Evolutionary conservation across 2,888 invertebrate species (phyloP), one percentile per base, ranked within the genome.

Genomic region (Linnaemya vulpina): DNA sequence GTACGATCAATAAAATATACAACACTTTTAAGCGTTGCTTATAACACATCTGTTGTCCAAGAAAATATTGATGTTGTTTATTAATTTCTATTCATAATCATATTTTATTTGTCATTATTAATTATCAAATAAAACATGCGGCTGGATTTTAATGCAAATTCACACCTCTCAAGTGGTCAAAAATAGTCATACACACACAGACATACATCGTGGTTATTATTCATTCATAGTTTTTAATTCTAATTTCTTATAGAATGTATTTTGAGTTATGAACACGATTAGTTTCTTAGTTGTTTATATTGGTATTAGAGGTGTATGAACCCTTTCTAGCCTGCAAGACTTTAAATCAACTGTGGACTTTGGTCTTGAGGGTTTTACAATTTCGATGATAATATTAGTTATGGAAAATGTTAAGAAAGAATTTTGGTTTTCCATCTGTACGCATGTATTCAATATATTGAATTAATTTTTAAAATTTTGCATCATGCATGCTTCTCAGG

Each of bases 221-320:
- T 67, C 51, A 67, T 67, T 67, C 35, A 51, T 58, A 46, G 15
- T 63, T 15, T 13, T 62, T 63, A n/a, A 40, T 55, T 70, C 20
- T 70, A 25, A 17, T 62, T 62, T 62, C 62, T 62, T 51, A 30
- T 15, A 22, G n/a, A 38, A 38, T 62, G 9, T 35, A 15, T 62
- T 51, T 38, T 46, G 22, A 62, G 38, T 53, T 35, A 49, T 60
- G 46, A 60, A 30, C 43, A 46, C 5, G 20, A 30, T 46, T 20
- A 46, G 46, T n/a, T 46, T n/a, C 5, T 22, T 25, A 43, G 25
- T 3, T 71, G n/a, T 71, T 46, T 71, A 30, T 60, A 8, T 70
- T 55, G 53, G 40, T 55, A 70, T 71, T 60, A 58, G 38, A 77
- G 77, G 77, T 76, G 20, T 58, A 67, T 76, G 67, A 76, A 76